Evolutionary conservation across 2,888 invertebrate genomes (phyloP), one percentile per base, ranked within the genome.

Genomic region (Sinhomidia bicolor): DNA sequence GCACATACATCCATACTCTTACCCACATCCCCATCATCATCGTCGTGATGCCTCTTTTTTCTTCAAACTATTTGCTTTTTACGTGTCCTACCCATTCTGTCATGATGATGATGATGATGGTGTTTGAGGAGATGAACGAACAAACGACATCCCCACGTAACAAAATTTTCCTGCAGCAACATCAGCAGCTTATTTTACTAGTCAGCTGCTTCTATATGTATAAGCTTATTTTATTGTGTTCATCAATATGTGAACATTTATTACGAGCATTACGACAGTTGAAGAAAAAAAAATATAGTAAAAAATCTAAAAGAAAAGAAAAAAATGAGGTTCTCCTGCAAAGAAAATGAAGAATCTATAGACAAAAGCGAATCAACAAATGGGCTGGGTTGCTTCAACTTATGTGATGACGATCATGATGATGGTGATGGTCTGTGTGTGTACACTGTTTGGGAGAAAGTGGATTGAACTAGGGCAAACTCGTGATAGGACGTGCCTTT

Each of bases 391-490:
- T 51, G 26, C 5, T 23, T 41, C 10, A 14, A 12, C n/a, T 76
- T 47, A n/a, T 20, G 47, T 5, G 17, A 47, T 20, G 20, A 20
- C 6, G 36, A 32, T 65, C n/a, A 17, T 14, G 65, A 36, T 3
- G 68, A 68, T 68, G 32, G 36, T 17, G 17, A 36, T 12, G 17
- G 3, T 4, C n/a, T 57, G 3, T 57, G 62, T 65, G 32, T 65
- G 65, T 65, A 74, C 44, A 41, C 74, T 20, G n/a, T n/a, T n/a
- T 44, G 14, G 29, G 10, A 57, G 57, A 57, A 57, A 57, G 57
- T 44, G 80, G 41, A 60, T 60, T 57, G 57, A 80, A 80, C 51
- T 60, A 80, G 41, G 60, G 10, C 41, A 62, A 60, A 60, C 60
- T 80, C 80, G 60, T 60, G 80, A 80, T 32, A 57, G 57, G 10